Evolutionary conservation across 1,140 invertebrate species (phyloP), one percentile per base, ranked within the genome.

Genomic region (Medauroidea extradentata): DNA sequence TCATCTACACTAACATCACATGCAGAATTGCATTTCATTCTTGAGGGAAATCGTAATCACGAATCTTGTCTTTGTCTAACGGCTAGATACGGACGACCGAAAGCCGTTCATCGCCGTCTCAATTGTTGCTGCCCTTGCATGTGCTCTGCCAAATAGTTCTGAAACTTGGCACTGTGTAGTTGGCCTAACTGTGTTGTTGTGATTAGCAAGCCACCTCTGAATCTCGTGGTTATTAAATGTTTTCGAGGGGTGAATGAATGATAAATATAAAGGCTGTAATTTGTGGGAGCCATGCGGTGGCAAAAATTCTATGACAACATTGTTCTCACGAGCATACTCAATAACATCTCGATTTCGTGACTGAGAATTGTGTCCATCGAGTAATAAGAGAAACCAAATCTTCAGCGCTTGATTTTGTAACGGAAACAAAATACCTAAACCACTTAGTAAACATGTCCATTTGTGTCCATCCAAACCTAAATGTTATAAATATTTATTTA

Each of bases 221-320:
- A 72, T 60, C 63, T 69, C 69, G 53, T 70, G 51, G 46, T 50
- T 60, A 55, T 73, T 75, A 51, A 67, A 71, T 5, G 62, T 68
- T 49, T 69, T 74, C 25, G 75, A 56, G 14, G 70, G 68, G 39
- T 62, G 62, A 67, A 75, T 75, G 53, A 75, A 72, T 29, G 66
- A 49, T 16, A 69, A 63, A 50, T 75, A 72, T 14, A 75, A 57
- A 21, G 74, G 73, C 46, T 79, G 74, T 43, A 78, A 53, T 25
- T 66, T 63, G 61, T 77, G 68, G 3, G 69, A 71, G 13, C 65
- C 65, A 61, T 78, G 73, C 19, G 73, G 69, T 11, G 60, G 55
- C 3, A 52, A 38, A 46, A 3, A 57, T 11, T 39, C 42, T 8
- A 57, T 57, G 9, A 46, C 13, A 5, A 57, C 54, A 2, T 44